Evolutionary conservation across 2,888 invertebrate genomes (phyloP).

Genomic region (Merodon equestris): DNA sequence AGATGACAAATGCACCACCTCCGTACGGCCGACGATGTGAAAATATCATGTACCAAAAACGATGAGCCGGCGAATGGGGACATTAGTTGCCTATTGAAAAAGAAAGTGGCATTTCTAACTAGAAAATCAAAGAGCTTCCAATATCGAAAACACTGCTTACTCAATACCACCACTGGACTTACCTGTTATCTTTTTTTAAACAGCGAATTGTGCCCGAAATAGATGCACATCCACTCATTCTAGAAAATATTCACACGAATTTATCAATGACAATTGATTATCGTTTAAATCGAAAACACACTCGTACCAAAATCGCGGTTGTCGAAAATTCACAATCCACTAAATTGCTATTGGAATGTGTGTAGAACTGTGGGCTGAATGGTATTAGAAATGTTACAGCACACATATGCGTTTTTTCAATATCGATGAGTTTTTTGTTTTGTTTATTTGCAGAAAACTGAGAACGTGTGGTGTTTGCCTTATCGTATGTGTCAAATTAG

Average conservation of each 20-base stretch:
- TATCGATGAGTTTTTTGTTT: too few relatives aligned
- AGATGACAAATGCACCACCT: too few relatives aligned
- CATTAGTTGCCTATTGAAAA: conserved; percentile 9
- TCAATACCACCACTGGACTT: conserved; percentile 27
- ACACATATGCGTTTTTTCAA: too few relatives aligned
- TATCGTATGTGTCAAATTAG: neutral
- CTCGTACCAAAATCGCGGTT: conserved; percentile 25
- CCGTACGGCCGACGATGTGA: too few relatives aligned
- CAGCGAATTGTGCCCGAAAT: conserved; percentile 11
- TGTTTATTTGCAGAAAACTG: too few relatives aligned
- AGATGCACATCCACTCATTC: conserved; percentile 36
- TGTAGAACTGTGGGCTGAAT: neutral
- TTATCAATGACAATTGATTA: conserved; percentile 46
- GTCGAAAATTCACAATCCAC: conserved; percentile 59
- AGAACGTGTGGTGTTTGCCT: conserved; percentile 5
- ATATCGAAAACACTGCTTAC: neutral
- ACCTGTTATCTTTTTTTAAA: conserved; percentile 34
- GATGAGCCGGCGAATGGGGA: conserved; percentile 17
- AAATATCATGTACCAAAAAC: neutral
- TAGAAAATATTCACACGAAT: neutral
- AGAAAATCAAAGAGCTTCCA: conserved; percentile 16
- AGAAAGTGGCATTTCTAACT: conserved; percentile 53
- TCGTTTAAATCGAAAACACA: conserved; percentile 40
- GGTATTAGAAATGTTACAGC: too few relatives aligned
- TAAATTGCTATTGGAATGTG: conserved; percentile 28